Base-by-base conservation (phyloP, 2,797 vertebrate genomes). In the Anguilla pacifica region DNA sequence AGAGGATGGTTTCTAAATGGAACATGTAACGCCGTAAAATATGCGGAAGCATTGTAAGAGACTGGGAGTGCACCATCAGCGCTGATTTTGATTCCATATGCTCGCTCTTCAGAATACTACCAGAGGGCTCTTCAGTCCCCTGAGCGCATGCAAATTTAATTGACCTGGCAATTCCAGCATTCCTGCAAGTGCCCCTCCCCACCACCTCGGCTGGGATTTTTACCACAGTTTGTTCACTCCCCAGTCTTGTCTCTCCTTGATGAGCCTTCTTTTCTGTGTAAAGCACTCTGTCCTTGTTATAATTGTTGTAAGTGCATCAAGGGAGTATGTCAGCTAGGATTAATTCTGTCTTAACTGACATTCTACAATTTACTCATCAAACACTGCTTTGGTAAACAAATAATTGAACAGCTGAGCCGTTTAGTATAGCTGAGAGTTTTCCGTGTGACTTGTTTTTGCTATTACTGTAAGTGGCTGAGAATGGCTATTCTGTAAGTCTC, bases 1-100 rank as follows among this genome's bases (percentile, higher is more conserved):
- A 31, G 87, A 72, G 55, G 70, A 39, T 28, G 53, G 55, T 81
- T 61, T 64, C 53, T 81, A 85, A 82, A 88, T 88, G 84, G 84
- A 88, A 51, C 59, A 70, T 85, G 77, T 85, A 17, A 25, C 84
- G 67, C 84, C 31, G 72, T 85, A 35, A 57, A 61, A n/a, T 84
- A 49, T 85, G 17, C 7, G 83, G 35, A 85, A 49, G 7, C n/a
- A 53, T 35, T 11, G n/a, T 49, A 28, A 81, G 70, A 77, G 83
- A 31, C 72, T 84, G 51, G 59, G 84, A 81, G 84, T 39, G 31
- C 28, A 46, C 53, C 17, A 77, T 79, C 55, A 61, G 70, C n/a
- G 43, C 74, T 82, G 72, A 46, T 67, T 46, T 53, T 74, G 70
- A 43, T 77, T 19, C 67, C 28, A n/a, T 74, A 77, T 49, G 25